Evolutionary conservation across 2,113 vertebrate genomes (phyloP).

Genomic region (Eclectus roratus): DNA sequence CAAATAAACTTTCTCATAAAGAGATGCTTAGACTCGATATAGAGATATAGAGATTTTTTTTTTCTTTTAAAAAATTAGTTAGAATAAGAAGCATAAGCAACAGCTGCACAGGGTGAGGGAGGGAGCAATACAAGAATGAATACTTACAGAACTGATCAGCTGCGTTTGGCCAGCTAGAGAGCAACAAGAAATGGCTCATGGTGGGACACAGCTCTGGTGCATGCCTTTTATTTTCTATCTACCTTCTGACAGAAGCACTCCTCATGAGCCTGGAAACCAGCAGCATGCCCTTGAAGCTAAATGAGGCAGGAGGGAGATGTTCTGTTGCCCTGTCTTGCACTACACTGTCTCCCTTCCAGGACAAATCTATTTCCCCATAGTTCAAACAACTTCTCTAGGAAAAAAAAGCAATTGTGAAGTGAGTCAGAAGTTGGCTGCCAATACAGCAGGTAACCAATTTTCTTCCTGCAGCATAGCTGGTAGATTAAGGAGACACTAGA

Average conservation of each 20-base stretch:
- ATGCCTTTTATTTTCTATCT: neutral
- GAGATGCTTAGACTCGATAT: neutral
- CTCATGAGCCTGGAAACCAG: neutral
- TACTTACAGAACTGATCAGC: neutral
- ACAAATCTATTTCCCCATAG: neutral
- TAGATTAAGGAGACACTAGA: neutral
- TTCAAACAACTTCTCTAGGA: neutral
- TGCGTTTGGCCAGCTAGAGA: neutral
- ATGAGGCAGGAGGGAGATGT: neutral
- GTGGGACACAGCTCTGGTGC: neutral
- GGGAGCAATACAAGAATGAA: neutral
- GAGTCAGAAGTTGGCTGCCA: neutral
- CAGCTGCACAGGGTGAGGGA: neutral
- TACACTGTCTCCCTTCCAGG: neutral
- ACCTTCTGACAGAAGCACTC: neutral
- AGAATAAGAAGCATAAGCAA: neutral
- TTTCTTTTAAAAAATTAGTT: neutral
- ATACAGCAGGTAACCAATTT: slow-evolving; percentile 3
- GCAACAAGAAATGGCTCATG: neutral
- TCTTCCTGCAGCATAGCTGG: neutral
- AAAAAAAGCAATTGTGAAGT: neutral
- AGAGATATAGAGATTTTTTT: neutral
- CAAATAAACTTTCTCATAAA: neutral
- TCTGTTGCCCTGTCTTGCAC: neutral
- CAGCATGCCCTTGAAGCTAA: neutral